Conservation (phyloP, 2,113 vertebrate genomes). For the Spermophilus dauricus region DNA sequence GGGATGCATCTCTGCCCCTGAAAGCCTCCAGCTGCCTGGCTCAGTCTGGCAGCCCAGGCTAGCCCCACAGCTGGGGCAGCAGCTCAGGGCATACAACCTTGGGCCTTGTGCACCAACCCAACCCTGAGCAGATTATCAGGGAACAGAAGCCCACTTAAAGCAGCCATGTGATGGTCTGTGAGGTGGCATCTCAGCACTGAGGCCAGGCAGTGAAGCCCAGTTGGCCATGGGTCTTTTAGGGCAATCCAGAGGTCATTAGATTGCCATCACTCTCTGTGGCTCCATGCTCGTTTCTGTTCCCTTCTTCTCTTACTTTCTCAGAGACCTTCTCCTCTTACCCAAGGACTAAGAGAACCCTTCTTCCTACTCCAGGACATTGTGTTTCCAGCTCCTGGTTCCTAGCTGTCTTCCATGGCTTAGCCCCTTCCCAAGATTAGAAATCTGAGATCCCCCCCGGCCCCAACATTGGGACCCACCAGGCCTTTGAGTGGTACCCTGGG, state of each 20-base stretch:
- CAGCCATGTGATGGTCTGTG: background rate
- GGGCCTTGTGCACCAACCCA: background rate
- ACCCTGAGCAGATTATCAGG: background rate
- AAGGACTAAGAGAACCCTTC: background rate
- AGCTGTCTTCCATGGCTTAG: background rate
- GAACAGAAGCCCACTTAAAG: background rate
- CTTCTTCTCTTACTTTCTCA: background rate
- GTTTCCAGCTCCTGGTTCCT: background rate
- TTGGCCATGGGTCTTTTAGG: background rate
- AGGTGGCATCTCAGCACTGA: background rate
- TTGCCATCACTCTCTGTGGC: background rate
- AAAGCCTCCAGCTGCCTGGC: background rate
- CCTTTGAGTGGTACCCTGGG: no score
- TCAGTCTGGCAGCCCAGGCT: background rate
- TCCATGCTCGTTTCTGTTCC: background rate
- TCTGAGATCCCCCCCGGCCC: background rate
- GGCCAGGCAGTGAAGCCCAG: background rate
- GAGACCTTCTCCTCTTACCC: background rate
- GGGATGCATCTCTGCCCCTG: rapidly evolving
- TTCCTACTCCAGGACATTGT: background rate
- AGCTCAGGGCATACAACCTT: background rate
- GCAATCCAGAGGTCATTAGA: background rate
- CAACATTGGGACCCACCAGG: background rate
- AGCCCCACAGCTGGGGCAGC: background rate
- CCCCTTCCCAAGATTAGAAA: background rate